These are phyloP conservation scores for Aleadryas rufinucha DNA, from an alignment of 2,113 vertebrate genomes.

Conservation along the genomic window DNA sequence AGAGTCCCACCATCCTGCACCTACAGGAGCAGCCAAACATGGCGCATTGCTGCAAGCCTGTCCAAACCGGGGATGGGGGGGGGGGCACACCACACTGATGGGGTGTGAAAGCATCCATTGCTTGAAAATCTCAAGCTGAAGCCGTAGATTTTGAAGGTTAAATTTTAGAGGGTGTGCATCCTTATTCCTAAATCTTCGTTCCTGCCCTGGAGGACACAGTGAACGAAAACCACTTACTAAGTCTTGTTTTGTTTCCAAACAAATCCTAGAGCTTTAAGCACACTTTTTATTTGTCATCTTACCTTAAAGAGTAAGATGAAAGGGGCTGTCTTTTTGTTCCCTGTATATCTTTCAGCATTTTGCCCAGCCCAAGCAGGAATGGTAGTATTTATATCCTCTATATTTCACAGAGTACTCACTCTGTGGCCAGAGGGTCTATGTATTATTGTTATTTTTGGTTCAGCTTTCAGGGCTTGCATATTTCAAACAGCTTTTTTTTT, in stretches of 20 bases:
- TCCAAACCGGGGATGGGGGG: background rate
- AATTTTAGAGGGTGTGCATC: background rate
- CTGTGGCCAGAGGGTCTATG: slow-evolving; percentile 27
- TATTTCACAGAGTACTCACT: slow-evolving; percentile 21
- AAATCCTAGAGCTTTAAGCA: background rate
- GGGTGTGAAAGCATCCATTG: background rate
- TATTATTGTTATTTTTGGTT: slow-evolving; percentile 44
- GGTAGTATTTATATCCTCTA: slow-evolving; percentile 13
- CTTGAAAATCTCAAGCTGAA: background rate
- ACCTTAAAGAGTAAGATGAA: background rate
- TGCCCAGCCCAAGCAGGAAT: background rate
- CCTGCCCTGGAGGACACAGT: background rate
- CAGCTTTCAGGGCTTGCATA: background rate
- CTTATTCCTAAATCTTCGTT: background rate
- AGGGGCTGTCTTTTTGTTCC: background rate
- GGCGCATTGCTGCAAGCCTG: background rate
- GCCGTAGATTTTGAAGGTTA: background rate
- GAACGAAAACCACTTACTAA: background rate
- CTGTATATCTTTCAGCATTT: background rate
- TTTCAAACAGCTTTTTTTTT: background rate
- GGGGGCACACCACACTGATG: fast-evolving
- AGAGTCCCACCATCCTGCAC: background rate
- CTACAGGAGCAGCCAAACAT: background rate
- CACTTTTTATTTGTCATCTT: background rate
- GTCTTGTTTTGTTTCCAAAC: slow-evolving; percentile 2